Evolutionary conservation across 2,113 vertebrate genomes (phyloP).

Genomic region (Laticauda colubrina): DNA sequence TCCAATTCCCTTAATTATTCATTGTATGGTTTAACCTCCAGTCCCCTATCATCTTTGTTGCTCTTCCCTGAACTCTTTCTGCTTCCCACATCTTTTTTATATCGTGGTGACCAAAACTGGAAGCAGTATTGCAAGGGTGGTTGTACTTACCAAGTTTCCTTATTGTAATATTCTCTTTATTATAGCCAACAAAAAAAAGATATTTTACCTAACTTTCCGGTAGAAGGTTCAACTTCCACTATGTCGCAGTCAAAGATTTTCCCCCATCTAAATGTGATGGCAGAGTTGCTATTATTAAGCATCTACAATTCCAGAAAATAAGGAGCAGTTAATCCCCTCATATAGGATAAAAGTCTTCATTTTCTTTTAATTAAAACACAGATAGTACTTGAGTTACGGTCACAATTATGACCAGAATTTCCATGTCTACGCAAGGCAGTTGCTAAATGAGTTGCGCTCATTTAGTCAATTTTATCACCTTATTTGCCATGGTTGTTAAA

Average conservation of each 20-base stretch:
- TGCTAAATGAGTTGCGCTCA: background rate
- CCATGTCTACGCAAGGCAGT: background rate
- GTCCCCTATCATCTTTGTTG: background rate
- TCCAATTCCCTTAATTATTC: background rate
- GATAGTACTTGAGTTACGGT: background rate
- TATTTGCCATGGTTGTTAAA: background rate
- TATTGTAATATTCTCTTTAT: background rate
- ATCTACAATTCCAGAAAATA: conserved; percentile 75
- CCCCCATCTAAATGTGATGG: conserved; percentile 81
- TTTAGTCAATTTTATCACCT: background rate
- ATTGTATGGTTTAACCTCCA: background rate
- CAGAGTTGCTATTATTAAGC: conserved; percentile 90
- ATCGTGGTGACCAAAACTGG: background rate
- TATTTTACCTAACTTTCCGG: conserved; percentile 76
- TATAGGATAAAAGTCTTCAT: background rate
- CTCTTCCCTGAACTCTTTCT: background rate
- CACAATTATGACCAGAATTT: background rate
- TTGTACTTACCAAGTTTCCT: background rate
- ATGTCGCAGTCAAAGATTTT: conserved; percentile 66
- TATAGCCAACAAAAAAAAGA: conserved; percentile 7
- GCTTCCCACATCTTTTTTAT: background rate
- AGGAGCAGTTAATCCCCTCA: background rate
- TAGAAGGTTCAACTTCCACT: conserved; percentile 82
- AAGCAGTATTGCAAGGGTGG: background rate
- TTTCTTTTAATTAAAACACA: background rate